Evolutionary conservation across 1,140 invertebrate genomes (phyloP).

Genomic region (Dinothrombium tinctorium): DNA sequence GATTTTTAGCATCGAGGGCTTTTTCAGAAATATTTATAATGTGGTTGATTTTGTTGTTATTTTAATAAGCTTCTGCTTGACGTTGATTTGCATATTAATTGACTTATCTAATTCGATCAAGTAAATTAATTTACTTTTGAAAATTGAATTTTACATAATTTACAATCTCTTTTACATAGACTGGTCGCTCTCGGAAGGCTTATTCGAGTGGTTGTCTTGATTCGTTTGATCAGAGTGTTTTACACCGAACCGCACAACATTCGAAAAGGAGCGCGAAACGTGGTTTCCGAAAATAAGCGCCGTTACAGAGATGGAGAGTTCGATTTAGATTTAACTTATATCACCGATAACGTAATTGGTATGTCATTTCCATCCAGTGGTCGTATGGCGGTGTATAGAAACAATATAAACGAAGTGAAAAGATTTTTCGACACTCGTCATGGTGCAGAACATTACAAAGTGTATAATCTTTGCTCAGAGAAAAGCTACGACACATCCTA

Average conservation of each 20-base stretch:
- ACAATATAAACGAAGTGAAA: constrained; percentile 32
- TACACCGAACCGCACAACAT: constrained; percentile 25
- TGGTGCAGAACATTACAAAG: constrained; percentile 27
- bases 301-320: constrained; percentile 31
- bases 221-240: constrained; percentile 21
- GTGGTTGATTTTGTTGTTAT: constrained; percentile 25
- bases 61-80: constrained; percentile 23
- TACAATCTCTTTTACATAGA: constrained; percentile 14
- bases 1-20: constrained; percentile 16
- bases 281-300: constrained; percentile 33
- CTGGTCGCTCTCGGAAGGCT: constrained; percentile 24
- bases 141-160: background rate
- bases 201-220: constrained; percentile 24
- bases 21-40: constrained; percentile 24
- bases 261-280: constrained; percentile 23
- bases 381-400: constrained; percentile 30
- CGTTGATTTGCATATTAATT: constrained; percentile 19
- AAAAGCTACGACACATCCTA: constrained; percentile 28
- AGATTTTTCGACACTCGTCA: constrained; percentile 33
- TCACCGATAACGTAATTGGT: constrained; percentile 31
- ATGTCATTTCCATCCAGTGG: constrained; percentile 35
- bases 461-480: constrained; percentile 37
- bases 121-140: constrained; percentile 8
- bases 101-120: constrained; percentile 14
- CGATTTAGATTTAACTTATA: constrained; percentile 33